Evolutionary conservation across 2,888 invertebrate genomes (phyloP).

Genomic region (Stegana nigrithorax): DNA sequence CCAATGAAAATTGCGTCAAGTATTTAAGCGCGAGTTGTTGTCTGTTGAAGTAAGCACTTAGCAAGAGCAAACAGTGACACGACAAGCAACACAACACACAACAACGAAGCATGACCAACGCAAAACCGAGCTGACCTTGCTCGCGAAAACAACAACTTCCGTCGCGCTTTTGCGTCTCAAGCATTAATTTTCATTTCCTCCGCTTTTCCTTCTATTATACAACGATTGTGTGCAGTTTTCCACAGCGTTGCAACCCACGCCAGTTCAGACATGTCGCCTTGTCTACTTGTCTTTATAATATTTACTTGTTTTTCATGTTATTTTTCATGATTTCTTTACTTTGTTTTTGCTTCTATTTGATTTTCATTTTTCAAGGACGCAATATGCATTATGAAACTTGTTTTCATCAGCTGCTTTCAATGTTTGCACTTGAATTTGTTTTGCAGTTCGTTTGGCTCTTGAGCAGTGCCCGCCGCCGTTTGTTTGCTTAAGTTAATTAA

Average conservation of each 20-base stretch:
- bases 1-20: no score
- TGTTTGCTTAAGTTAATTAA: no score
- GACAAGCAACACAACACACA: neutral
- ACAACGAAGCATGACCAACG: neutral
- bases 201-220: neutral
- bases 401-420: neutral
- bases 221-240: no score
- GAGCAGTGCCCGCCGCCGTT: no score
- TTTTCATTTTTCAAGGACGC: neutral
- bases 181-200: neutral
- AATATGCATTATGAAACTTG: neutral
- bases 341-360: neutral
- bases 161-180: neutral
- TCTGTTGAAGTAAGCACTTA: no score
- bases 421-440: no score
- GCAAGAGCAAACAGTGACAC: neutral
- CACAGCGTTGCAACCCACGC: no score
- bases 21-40: conserved; percentile 6
- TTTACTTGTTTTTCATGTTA: neutral
- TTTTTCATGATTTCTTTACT: neutral
- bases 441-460: no score
- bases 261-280: no score
- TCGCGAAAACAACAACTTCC: conserved; percentile 3
- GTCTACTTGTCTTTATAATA: no score
- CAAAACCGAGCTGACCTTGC: neutral